These are phyloP conservation scores for Unio pictorum DNA, from an alignment of 2,888 invertebrate species.

Conservation along the genomic window DNA sequence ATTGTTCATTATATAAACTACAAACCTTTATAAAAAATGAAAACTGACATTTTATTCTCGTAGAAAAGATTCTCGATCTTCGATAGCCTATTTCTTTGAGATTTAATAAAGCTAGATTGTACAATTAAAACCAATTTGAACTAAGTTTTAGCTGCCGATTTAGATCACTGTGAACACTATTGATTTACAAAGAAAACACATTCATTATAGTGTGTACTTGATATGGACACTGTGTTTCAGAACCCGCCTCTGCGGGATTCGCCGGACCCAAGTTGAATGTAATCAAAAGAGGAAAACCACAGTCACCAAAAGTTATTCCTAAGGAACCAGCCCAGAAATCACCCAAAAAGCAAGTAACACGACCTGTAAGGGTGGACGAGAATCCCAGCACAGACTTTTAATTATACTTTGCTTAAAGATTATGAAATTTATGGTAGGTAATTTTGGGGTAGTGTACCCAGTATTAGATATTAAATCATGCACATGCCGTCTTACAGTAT, in stretches of 20 bases:
- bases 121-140: too few relatives aligned
- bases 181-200: too few relatives aligned
- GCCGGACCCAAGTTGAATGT: conserved; percentile 25
- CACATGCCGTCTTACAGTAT: too few relatives aligned
- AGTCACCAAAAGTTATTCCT: conserved; percentile 18
- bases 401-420: not conserved
- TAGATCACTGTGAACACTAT: too few relatives aligned
- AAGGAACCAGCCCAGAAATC: conserved; percentile 12
- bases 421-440: not conserved
- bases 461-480: not conserved
- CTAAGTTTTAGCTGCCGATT: too few relatives aligned
- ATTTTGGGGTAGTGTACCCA: not conserved
- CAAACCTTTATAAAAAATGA: too few relatives aligned
- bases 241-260: conserved; percentile 6
- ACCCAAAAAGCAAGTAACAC: conserved; percentile 11
- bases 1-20: too few relatives aligned
- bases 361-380: conserved; percentile 11
- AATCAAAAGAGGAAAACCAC: conserved; percentile 14
- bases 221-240: conserved; percentile 4
- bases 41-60: too few relatives aligned
- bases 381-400: conserved; percentile 28
- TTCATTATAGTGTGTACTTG: too few relatives aligned
- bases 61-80: too few relatives aligned
- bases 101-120: too few relatives aligned
- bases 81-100: too few relatives aligned